Base-by-base conservation (phyloP, 2,888 invertebrate species). In the Erpobdella octoculata region DNA sequence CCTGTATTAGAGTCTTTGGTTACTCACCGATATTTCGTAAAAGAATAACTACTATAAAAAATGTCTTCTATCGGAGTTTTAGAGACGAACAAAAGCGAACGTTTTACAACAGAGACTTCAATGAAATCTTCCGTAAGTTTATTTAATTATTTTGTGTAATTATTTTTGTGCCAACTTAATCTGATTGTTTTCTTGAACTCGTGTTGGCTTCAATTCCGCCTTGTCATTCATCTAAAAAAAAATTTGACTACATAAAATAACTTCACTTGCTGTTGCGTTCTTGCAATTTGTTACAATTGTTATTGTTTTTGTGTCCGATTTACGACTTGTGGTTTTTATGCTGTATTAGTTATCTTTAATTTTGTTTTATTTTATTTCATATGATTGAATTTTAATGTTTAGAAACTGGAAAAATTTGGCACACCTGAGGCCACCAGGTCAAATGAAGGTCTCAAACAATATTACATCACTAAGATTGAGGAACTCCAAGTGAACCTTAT, bases 391-490 rank as follows among this genome's bases (percentile, higher is more conserved):
- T 71, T 46, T 73, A 53, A 41, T 21, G 71, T 64, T 33, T 35
- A 76, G 76, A 76, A 81, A 76, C 83, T 83, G 82, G 83, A 83
- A 58, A 79, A 83, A 18, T 81, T 75, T 31, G 67, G 62, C n/a
- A 66, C 53, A 31, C 28, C 48, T n/a, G 73, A 71, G 12, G 62
- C 69, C 36, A 62, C 46, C 12, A 66, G 62, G 25, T 66, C 78
- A 71, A 80, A 79, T 75, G 82, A 82, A 74, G 83, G 83, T n/a
- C 92, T 96, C 81, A 89, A 93, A 75, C 91, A 93, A 0, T 98
- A 98, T 85, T 98, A 96, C 82, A 90, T 93, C 78, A 93, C 94
- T 67, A 97, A 98, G 86, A 96, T 96, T 75, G 97, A 98, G 84
- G 96, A 97, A 84, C 86, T 97, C 31, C 94, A 95, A 84, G 84